These are phyloP conservation scores for Pollicipes pollicipes DNA, from an alignment of 1,140 invertebrate species.

Conservation along the genomic window DNA sequence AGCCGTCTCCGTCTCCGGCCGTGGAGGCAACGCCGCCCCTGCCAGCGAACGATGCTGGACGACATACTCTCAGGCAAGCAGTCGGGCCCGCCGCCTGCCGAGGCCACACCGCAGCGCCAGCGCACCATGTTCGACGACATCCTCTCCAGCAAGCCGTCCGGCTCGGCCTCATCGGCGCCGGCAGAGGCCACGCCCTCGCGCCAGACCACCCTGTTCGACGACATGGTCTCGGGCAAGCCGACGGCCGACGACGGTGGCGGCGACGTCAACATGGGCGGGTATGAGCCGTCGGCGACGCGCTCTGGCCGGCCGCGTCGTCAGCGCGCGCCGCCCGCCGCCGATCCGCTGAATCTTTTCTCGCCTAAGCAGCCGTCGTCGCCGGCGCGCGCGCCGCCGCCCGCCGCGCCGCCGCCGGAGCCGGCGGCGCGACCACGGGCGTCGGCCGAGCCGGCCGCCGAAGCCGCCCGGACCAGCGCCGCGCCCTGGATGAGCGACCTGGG, in stretches of 20 bases:
- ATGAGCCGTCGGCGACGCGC: not conserved
- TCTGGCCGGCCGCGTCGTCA: not conserved
- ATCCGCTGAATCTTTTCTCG: not conserved
- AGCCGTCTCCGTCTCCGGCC: not conserved
- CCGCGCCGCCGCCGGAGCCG: too few relatives aligned
- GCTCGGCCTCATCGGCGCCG: too few relatives aligned
- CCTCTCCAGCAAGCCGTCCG: not conserved
- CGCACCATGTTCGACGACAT: not conserved
- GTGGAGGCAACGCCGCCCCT: not conserved
- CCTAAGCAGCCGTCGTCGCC: not conserved
- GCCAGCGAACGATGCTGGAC: not conserved
- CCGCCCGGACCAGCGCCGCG: too few relatives aligned
- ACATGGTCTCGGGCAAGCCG: not conserved
- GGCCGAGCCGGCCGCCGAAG: too few relatives aligned
- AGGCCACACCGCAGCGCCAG: not conserved
- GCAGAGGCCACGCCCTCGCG: not conserved
- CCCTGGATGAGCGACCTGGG: not conserved
- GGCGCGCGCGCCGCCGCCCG: too few relatives aligned
- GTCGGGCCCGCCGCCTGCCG: not conserved
- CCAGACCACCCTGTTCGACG: not conserved
- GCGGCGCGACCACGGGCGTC: too few relatives aligned
- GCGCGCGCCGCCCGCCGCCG: too few relatives aligned
- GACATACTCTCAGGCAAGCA: not conserved
- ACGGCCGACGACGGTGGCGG: not conserved
- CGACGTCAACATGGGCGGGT: not conserved